Base-by-base conservation (phyloP, 2,888 invertebrate species). In the Dryadula phaetusa region DNA sequence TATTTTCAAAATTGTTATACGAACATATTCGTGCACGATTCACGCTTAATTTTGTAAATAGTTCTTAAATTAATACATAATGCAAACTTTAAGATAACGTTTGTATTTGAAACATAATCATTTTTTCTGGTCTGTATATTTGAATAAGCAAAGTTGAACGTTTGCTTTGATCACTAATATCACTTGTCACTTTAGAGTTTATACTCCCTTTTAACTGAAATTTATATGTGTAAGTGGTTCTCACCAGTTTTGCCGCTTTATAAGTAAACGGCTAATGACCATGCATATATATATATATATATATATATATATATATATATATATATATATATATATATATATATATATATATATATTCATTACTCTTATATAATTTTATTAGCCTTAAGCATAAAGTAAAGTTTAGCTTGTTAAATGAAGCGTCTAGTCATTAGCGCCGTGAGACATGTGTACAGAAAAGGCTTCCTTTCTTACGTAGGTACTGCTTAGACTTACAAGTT, bases 401-500 rank as follows among this genome's bases (percentile, higher is more conserved):
- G 3, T 25, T 22, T 37, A 22, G 54, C 22, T 20, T 37, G 25
- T 56, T 22, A 22, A n/a, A 56, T 22, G 37, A 40, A 40, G 37
- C 37, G n/a, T 40, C 22, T 22, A 56, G 54, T 56, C 20, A 56
- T 56, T 22, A 37, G 8, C 37, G 37, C n/a, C 14, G 8, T 20
- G 3, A 54, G 20, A 37, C 20, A n/a, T 0, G 10, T 37, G 22
- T 28, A 49, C n/a, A 4, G 37, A 10, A 56, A 56, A 56, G 56
- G 56, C 40, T 56, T 56, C 56, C n/a, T 52, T 32, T 52, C 28
- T 52, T 52, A 16, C 52, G 52, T 52, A 52, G 28, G 25, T 32
- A 52, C 4, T 16, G 16, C 28, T 52, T 14, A 22, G 56, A 40
- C 40, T 40, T 37, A 56, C 37, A 37, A 22, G 40, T 56, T 22